Conservation (phyloP, 2,797 vertebrate species). For the Carcharodon carcharias region DNA sequence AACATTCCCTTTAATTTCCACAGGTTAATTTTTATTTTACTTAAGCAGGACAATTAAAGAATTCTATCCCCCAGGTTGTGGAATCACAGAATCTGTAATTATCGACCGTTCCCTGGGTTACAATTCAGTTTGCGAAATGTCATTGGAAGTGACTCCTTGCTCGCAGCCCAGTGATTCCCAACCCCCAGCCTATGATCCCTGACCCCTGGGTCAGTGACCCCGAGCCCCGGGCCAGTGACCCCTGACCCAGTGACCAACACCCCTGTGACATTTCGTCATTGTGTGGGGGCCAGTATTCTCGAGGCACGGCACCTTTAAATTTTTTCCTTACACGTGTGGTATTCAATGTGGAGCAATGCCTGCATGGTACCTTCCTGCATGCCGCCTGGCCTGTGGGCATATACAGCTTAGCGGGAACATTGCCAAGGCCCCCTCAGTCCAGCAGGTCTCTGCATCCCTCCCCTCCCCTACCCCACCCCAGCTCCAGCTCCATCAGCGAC, state of each 20-base stretch:
- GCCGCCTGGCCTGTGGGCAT: background rate
- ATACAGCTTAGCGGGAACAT: too few relatives aligned
- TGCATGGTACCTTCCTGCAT: too few relatives aligned
- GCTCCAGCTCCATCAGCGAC: background rate
- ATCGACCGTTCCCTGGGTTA: background rate
- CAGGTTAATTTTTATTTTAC: background rate
- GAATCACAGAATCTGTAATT: background rate
- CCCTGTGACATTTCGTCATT: conserved; percentile 24
- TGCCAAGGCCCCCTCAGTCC: background rate
- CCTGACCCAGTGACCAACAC: conserved; percentile 29
- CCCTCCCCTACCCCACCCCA: background rate
- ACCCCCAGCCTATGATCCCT: background rate
- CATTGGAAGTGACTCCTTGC: background rate
- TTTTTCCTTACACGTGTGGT: background rate
- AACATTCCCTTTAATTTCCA: background rate
- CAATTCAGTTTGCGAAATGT: too few relatives aligned
- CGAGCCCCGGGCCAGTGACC: background rate
- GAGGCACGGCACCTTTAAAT: background rate
- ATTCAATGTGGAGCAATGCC: too few relatives aligned
- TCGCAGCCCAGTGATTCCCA: background rate
- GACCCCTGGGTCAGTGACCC: conserved; percentile 33
- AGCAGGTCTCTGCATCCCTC: background rate
- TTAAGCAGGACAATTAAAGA: background rate
- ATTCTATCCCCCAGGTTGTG: background rate
- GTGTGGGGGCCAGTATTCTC: background rate